Evolutionary conservation across 2,797 vertebrate genomes (phyloP).

Genomic region (Microcaecilia unicolor): DNA sequence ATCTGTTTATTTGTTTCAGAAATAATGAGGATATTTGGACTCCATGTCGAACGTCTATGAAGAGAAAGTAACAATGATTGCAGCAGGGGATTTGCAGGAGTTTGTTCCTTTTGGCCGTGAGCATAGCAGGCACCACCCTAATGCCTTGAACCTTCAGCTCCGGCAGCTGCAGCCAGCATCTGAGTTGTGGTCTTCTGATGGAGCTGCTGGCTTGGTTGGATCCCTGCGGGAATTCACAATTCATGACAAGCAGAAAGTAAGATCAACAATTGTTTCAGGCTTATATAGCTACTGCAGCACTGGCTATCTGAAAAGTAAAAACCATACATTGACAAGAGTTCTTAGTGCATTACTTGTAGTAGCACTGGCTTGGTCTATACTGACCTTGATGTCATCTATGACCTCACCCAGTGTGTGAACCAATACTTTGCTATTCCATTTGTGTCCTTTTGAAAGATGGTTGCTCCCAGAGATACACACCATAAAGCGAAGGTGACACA

Average conservation of each 20-base stretch:
- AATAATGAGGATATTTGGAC: slow-evolving; percentile 99
- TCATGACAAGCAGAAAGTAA: slow-evolving; percentile 86
- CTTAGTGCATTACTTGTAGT: no score
- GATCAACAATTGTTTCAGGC: no score
- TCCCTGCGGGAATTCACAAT: slow-evolving; percentile 91
- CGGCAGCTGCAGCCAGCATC: slow-evolving; percentile 92
- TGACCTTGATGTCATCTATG: no score
- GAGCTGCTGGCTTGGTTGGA: slow-evolving; percentile 85
- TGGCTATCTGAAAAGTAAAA: no score
- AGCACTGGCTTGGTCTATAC: no score
- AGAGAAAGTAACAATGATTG: slow-evolving; percentile 97
- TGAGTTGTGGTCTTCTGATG: slow-evolving; percentile 90
- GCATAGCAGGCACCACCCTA: slow-evolving; percentile 93
- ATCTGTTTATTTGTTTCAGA: slow-evolving; percentile 57
- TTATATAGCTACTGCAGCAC: no score
- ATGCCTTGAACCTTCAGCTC: slow-evolving; percentile 89
- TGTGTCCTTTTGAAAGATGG: no score
- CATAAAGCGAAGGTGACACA: no score
- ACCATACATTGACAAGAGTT: no score
- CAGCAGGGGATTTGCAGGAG: slow-evolving; percentile 96
- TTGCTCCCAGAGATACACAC: no score
- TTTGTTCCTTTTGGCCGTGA: slow-evolving; percentile 95
- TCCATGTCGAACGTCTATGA: slow-evolving; percentile 99
- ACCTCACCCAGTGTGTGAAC: no score
- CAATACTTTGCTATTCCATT: no score